These are phyloP conservation scores for Corythornis vintsioides DNA, from an alignment of 2,113 vertebrate genomes.

Conservation along the genomic window DNA sequence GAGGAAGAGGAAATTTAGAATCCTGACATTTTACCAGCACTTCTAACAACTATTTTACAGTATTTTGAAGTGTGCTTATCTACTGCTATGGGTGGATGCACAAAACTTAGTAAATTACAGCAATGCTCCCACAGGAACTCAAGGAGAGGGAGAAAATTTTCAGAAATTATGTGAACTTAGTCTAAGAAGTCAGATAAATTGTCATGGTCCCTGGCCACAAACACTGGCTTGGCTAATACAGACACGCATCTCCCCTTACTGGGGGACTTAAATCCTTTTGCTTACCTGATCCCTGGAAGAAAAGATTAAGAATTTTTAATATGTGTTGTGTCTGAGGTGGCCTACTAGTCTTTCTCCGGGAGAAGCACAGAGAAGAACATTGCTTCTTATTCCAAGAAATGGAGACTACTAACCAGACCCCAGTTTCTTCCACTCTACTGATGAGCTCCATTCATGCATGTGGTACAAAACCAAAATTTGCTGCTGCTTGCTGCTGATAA, in stretches of 20 bases:
- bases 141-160: background rate
- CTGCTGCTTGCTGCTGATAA: background rate
- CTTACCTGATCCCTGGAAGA: background rate
- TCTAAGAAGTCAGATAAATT: background rate
- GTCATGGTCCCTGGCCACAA: background rate
- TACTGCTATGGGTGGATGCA: background rate
- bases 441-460: fast-evolving
- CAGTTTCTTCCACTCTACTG: background rate
- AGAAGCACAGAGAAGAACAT: background rate
- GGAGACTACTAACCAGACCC: background rate
- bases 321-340: background rate
- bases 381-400: background rate
- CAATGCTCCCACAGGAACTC: background rate
- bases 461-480: background rate
- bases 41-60: background rate
- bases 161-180: background rate
- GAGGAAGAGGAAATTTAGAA: background rate
- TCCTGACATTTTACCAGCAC: background rate
- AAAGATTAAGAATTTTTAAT: background rate
- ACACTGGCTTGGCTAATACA: background rate
- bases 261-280: background rate
- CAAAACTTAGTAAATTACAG: background rate
- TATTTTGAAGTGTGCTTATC: slow-evolving; percentile 2
- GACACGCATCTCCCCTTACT: background rate
- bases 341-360: background rate